phyloP scores from a whole-genome alignment of 2,888 invertebrate genomes.

The Pecten maximus region DNA sequence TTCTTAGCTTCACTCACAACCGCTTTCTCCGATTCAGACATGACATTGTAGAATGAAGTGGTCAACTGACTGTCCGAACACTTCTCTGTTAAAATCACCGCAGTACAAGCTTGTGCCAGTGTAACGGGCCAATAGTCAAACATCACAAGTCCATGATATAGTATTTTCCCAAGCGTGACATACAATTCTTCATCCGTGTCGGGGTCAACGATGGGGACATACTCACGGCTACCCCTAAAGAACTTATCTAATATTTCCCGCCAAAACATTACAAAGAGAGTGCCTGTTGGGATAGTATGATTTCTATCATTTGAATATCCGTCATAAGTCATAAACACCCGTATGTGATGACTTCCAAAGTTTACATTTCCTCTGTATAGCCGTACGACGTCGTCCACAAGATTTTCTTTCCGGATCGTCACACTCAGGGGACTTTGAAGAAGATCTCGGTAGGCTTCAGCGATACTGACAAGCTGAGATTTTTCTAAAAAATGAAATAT shows the following conservation, averaged over 20 bases:
- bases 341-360: slow-evolving; percentile 41
- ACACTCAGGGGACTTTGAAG: slow-evolving; percentile 31
- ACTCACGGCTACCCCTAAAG: slow-evolving; percentile 65
- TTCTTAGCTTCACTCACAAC: slow-evolving; percentile 60
- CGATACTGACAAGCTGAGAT: not conserved
- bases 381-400: slow-evolving; percentile 40
- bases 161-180: slow-evolving; percentile 60
- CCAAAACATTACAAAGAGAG: slow-evolving; percentile 64
- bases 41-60: slow-evolving; percentile 61
- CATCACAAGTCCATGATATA: slow-evolving; percentile 65
- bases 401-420: slow-evolving; percentile 36
- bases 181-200: slow-evolving; percentile 60
- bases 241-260: slow-evolving; percentile 62
- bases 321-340: slow-evolving; percentile 35
- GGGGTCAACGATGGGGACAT: slow-evolving; percentile 60
- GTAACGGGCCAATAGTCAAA: slow-evolving; percentile 65
- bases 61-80: slow-evolving; percentile 62
- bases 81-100: slow-evolving; percentile 57
- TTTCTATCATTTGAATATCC: not conserved
- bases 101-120: slow-evolving; percentile 63
- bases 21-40: slow-evolving; percentile 64
- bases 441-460: not conserved
- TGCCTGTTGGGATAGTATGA: slow-evolving; percentile 40
- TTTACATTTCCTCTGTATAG: slow-evolving; percentile 40
- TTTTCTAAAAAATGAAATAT: not conserved